Evolutionary conservation across 2,888 invertebrate genomes (phyloP).

Genomic region (Alloplasta piceator): DNA sequence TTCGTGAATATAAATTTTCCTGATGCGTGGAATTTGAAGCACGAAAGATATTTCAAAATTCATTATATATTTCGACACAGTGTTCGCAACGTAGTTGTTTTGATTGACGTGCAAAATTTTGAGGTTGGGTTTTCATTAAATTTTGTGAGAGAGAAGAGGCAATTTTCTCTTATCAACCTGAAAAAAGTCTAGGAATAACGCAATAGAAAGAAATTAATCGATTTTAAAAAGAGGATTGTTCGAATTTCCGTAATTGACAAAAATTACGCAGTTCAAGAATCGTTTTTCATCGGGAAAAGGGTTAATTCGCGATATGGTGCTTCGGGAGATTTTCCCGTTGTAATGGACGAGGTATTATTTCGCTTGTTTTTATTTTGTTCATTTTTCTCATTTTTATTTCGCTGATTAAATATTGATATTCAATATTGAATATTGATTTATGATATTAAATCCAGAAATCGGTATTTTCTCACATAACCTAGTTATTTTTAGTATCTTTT

Average conservation of each 20-base stretch:
- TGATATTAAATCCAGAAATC: not conserved
- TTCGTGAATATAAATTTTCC: no score
- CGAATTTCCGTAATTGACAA: no score
- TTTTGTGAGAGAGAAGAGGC: not conserved
- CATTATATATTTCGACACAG: no score
- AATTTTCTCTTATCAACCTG: not conserved
- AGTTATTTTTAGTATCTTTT: not conserved
- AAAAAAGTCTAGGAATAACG: not conserved
- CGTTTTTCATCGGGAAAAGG: no score
- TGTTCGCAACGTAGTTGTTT: no score
- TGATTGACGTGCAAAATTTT: no score
- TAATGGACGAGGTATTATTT: conserved; percentile 27
- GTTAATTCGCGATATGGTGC: conserved; percentile 1
- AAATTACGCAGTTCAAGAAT: not conserved
- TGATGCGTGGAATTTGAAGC: no score
- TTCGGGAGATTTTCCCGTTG: not conserved
- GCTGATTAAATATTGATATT: no score
- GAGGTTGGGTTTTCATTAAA: not conserved
- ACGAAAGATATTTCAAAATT: no score
- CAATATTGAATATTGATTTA: no score
- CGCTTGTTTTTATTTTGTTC: not conserved
- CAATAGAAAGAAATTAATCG: not conserved
- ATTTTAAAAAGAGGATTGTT: not conserved
- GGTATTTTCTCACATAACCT: not conserved
- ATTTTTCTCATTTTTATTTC: not conserved